Percentiles rank a stretch among this genome's conserved stretches.
Evolutionary conservation across 2,113 vertebrate genomes (phyloP).

Genomic region (Salvelinus namaycush): DNA sequence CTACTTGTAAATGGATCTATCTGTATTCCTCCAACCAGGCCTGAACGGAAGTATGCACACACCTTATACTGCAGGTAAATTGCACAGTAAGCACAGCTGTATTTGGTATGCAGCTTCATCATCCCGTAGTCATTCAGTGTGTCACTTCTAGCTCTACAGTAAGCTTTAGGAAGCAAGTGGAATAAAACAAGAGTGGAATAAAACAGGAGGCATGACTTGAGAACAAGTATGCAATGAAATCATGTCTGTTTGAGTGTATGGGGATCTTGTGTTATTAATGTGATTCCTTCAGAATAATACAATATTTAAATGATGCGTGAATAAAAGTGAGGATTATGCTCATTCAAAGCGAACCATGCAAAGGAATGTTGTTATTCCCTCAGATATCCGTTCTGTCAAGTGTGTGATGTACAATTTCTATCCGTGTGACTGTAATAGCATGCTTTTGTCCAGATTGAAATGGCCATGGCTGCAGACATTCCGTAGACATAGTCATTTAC

Average conservation of each 20-base stretch:
- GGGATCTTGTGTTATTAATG: too few relatives aligned
- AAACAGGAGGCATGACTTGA: background rate
- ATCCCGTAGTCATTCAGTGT: conserved; percentile 16
- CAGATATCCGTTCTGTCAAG: background rate
- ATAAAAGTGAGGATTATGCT: background rate
- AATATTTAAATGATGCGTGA: background rate
- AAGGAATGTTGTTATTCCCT: background rate
- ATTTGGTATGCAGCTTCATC: conserved; percentile 35
- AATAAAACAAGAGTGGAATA: background rate
- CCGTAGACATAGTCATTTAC: conserved; percentile 18
- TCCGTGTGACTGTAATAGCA: background rate
- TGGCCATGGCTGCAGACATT: conserved; percentile 9
- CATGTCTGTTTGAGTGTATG: too few relatives aligned
- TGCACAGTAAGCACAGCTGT: conserved; percentile 53
- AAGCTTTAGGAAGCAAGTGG: background rate
- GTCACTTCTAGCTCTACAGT: background rate
- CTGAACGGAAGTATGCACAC: too few relatives aligned
- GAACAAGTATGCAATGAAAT: too few relatives aligned
- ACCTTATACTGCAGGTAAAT: background rate
- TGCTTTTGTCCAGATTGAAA: background rate
- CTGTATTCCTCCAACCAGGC: too few relatives aligned
- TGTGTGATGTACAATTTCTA: background rate
- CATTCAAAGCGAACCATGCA: background rate
- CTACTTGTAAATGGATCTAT: background rate
- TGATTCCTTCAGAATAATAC: too few relatives aligned